Percentiles rank a stretch among this genome's conserved stretches.
Evolutionary conservation across 2,113 vertebrate genomes (phyloP).

Genomic region (Agapornis roseicollis): DNA sequence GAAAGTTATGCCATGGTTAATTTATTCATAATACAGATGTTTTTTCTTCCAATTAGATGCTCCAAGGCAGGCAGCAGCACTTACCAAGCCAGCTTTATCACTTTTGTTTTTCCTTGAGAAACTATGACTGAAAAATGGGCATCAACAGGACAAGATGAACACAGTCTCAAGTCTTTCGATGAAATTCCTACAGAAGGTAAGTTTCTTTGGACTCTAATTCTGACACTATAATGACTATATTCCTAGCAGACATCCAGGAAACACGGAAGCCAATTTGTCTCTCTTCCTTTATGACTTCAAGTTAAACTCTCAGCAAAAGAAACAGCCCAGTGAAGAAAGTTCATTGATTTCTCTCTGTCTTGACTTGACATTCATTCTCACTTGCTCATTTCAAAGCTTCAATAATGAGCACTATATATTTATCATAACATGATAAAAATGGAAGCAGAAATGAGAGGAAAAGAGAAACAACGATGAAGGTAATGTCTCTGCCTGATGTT

Average conservation of each 20-base stretch:
- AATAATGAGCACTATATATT: not conserved
- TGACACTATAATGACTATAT: not conserved
- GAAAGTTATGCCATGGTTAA: not conserved
- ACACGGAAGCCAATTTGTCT: not conserved
- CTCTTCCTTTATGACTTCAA: not conserved
- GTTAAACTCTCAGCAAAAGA: constrained; percentile 3
- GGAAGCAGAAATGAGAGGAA: not conserved
- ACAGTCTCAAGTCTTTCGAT: not conserved
- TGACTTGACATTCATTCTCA: not conserved
- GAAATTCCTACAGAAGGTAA: not conserved
- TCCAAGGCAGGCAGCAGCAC: not conserved
- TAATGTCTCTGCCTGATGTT: not conserved
- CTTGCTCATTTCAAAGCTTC: not conserved
- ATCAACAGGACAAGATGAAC: not conserved
- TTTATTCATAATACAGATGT: not conserved
- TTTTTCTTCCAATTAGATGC: not conserved
- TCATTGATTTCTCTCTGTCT: not conserved
- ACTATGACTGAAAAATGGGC: not conserved
- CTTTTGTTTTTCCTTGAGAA: not conserved
- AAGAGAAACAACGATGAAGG: not conserved
- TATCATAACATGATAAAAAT: not conserved
- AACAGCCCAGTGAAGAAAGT: not conserved
- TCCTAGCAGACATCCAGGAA: constrained; percentile 13
- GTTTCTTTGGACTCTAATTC: not conserved
- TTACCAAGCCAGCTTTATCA: not conserved